Evolutionary conservation across 1,140 invertebrate genomes (phyloP).

Genomic region (Aphidius gifuensis): DNA sequence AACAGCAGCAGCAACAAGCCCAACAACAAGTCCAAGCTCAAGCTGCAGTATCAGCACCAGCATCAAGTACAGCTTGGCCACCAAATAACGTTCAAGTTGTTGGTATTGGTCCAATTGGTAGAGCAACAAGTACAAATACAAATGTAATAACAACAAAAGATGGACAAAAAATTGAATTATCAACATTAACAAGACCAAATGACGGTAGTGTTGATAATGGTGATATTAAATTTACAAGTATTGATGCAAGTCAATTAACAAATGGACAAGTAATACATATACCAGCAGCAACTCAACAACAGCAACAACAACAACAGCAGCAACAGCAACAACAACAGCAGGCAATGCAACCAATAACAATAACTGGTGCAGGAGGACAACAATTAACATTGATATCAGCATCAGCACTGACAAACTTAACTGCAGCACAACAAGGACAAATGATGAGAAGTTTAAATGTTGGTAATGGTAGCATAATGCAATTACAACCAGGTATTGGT

Average conservation of each 20-base stretch:
- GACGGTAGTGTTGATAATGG: conserved; percentile 41
- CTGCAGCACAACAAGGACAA: conserved; percentile 41
- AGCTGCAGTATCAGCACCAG: conserved; percentile 46
- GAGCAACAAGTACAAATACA: conserved; percentile 34
- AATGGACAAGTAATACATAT: conserved; percentile 54
- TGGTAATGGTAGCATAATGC: conserved; percentile 46
- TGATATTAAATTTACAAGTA: conserved; percentile 51
- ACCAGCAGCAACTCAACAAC: conserved; percentile 44
- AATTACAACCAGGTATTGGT: conserved; percentile 47
- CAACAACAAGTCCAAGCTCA: conserved; percentile 55
- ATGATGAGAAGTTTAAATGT: conserved; percentile 48
- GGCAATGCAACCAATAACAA: conserved; percentile 59
- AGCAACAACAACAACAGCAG: conserved; percentile 50
- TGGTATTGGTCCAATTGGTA: conserved; percentile 44
- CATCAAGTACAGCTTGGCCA: conserved; percentile 48
- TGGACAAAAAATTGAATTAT: conserved; percentile 51
- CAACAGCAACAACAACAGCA: conserved; percentile 46
- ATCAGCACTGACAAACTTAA: conserved; percentile 53
- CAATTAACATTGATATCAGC: conserved; percentile 71
- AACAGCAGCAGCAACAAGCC: conserved; percentile 48
- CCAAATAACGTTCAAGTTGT: conserved; percentile 53
- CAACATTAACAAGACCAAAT: conserved; percentile 41
- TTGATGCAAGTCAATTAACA: conserved; percentile 50
- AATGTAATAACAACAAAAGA: conserved; percentile 51
- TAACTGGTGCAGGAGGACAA: conserved; percentile 65